Conservation (phyloP, 2,113 vertebrate species). For the Oxyura jamaicensis region DNA sequence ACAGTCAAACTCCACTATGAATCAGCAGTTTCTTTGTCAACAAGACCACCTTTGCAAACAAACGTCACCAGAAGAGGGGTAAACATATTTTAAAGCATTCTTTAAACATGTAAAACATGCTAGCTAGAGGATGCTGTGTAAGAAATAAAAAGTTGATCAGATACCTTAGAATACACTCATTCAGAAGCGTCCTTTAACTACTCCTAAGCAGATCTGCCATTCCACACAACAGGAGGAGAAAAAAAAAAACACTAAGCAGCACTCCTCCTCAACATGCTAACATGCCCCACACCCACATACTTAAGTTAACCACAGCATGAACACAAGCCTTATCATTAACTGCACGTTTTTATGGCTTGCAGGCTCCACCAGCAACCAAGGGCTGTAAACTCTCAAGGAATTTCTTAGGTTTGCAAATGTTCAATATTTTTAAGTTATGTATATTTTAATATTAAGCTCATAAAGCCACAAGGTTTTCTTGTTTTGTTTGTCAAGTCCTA, state of each 20-base stretch:
- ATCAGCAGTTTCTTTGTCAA: neutral
- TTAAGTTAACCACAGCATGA: neutral
- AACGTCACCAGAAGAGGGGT: neutral
- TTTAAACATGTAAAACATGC: neutral
- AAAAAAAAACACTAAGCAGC: neutral
- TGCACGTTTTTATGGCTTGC: neutral
- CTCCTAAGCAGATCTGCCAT: neutral
- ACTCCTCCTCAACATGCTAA: neutral
- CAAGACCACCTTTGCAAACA: neutral
- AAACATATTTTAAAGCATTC: neutral
- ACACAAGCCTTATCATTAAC: slow-evolving; percentile 17
- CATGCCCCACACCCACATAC: neutral
- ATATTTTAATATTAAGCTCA: neutral
- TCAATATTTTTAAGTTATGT: neutral
- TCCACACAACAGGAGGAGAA: neutral
- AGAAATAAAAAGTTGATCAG: neutral
- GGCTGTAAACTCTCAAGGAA: neutral
- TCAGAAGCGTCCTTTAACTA: neutral
- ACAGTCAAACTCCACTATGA: neutral
- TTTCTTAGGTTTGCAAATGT: neutral
- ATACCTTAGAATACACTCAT: neutral
- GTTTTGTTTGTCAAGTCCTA: neutral
- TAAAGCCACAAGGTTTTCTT: neutral
- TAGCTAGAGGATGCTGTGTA: neutral
- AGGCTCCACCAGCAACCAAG: neutral